Conservation (phyloP, 2,797 vertebrate genomes). For the Lutjanus campechanus region DNA sequence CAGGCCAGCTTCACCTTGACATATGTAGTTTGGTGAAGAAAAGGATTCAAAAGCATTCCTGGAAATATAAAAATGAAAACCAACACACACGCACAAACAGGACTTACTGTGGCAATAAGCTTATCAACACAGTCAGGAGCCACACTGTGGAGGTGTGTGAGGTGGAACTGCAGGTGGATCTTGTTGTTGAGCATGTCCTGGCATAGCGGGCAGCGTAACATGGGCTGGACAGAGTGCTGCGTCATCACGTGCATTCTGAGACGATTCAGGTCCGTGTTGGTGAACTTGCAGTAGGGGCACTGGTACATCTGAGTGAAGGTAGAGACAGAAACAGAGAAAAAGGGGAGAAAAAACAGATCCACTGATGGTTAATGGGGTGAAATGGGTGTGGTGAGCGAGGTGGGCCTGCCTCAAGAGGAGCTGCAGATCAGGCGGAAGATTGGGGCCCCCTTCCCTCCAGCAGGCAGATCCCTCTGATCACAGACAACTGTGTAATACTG, state of each 20-base stretch:
- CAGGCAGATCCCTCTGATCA: slow-evolving; percentile 77
- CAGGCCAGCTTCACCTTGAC: slow-evolving; percentile 18
- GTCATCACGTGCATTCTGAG: slow-evolving; percentile 99
- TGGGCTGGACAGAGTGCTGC: slow-evolving; percentile 98
- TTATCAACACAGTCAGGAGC: slow-evolving; percentile 98
- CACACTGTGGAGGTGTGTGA: slow-evolving; percentile 99
- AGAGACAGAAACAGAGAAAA: slow-evolving; percentile 29
- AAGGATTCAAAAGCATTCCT: background rate
- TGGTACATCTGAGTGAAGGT: slow-evolving; percentile 91
- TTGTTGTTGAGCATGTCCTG: slow-evolving; percentile 99
- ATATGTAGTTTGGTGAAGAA: slow-evolving; percentile 11
- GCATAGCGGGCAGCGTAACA: slow-evolving; percentile 97
- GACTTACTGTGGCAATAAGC: slow-evolving; percentile 95
- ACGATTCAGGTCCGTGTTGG: slow-evolving; percentile 95
- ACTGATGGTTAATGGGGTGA: slow-evolving; percentile 64
- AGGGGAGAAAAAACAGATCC: slow-evolving; percentile 14
- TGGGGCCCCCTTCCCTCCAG: slow-evolving; percentile 59
- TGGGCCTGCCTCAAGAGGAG: slow-evolving; percentile 59
- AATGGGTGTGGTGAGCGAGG: slow-evolving; percentile 39
- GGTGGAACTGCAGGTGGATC: slow-evolving; percentile 98
- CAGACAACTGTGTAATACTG: slow-evolving; percentile 76
- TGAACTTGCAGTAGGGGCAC: slow-evolving; percentile 99
- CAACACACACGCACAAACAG: background rate
- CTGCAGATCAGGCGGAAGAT: slow-evolving; percentile 55
- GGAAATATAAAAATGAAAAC: background rate